phyloP scores from a whole-genome alignment of 30 jellyfish, hydroid and myxozoan species.

The Turritopsis dohrnii region DNA sequence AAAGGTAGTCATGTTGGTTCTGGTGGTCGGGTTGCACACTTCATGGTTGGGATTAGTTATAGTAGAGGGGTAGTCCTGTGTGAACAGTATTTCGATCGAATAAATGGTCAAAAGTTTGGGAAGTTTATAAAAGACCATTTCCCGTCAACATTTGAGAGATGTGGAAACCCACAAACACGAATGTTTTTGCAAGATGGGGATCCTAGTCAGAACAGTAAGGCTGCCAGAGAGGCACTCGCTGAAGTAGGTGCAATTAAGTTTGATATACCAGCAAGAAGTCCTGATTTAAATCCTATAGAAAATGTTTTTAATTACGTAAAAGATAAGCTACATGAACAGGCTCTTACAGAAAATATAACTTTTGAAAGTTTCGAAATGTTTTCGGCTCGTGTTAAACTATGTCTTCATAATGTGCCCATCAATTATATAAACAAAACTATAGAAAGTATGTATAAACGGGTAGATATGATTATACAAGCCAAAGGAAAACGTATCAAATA shows the following conservation, averaged over 20 bases:
- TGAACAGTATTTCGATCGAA: conserved; percentile 20
- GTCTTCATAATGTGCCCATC: not conserved
- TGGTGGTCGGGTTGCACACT: conserved; percentile 20
- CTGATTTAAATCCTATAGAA: conserved; percentile 32
- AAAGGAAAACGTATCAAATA: conserved; percentile 34
- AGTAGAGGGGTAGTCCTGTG: conserved; percentile 18
- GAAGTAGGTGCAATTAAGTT: conserved; percentile 6
- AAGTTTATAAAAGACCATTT: conserved; percentile 26
- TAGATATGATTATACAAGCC: conserved; percentile 11
- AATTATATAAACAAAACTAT: conserved; percentile 2
- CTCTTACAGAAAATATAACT: not conserved
- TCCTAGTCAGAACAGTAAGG: conserved; percentile 21
- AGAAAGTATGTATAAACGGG: conserved; percentile 26
- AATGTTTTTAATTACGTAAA: conserved; percentile 17
- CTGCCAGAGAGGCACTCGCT: not conserved
- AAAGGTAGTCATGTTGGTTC: not conserved
- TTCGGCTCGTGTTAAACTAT: not conserved
- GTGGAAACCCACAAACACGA: not conserved
- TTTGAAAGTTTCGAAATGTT: not conserved
- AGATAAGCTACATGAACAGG: conserved; percentile 16
- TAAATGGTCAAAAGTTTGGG: conserved; percentile 25
- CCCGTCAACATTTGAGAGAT: not conserved
- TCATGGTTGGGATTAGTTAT: conserved; percentile 23
- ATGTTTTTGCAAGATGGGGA: conserved; percentile 31
- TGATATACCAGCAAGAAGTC: conserved; percentile 30